A percentile compares a stretch with the other conserved stretches of the same genome.
Conservation (phyloP, 2,113 vertebrate species). For the Rhadina sibilatrix region DNA sequence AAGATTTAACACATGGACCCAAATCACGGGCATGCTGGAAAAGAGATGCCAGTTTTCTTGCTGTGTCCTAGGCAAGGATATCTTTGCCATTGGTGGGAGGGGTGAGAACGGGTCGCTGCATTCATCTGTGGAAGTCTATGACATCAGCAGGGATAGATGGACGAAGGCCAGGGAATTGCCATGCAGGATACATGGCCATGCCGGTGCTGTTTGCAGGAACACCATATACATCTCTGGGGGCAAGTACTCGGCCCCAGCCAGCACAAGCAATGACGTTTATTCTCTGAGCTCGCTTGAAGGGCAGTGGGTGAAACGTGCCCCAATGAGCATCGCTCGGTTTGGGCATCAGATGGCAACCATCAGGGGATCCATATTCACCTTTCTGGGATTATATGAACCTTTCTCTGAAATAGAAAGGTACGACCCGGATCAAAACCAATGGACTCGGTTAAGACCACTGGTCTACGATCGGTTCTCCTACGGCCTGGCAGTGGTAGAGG, state of each 20-base stretch:
- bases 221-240: constrained; percentile 88
- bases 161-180: constrained; percentile 74
- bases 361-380: constrained; percentile 84
- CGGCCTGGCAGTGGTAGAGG: constrained; percentile 80
- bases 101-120: constrained; percentile 52
- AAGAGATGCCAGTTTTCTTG: constrained; percentile 86
- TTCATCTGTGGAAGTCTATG: constrained; percentile 86
- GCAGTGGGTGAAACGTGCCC: constrained; percentile 80
- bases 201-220: constrained; percentile 76
- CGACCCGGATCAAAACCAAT: constrained; percentile 77
- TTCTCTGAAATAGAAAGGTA: constrained; percentile 94
- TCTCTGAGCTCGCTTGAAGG: constrained; percentile 63
- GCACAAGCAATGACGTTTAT: constrained; percentile 81
- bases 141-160: constrained; percentile 83
- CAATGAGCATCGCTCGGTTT: constrained; percentile 90
- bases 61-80: constrained; percentile 76
- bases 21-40: constrained; percentile 80
- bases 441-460: constrained; percentile 86
- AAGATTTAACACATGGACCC: constrained; percentile 84
- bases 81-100: constrained; percentile 86
- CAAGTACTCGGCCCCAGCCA: constrained; percentile 57
- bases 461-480: constrained; percentile 87
- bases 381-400: constrained; percentile 90
- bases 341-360: constrained; percentile 88
- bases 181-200: constrained; percentile 82